Base-by-base conservation (phyloP, 2,113 vertebrate species). In the Toxostoma redivivum region DNA sequence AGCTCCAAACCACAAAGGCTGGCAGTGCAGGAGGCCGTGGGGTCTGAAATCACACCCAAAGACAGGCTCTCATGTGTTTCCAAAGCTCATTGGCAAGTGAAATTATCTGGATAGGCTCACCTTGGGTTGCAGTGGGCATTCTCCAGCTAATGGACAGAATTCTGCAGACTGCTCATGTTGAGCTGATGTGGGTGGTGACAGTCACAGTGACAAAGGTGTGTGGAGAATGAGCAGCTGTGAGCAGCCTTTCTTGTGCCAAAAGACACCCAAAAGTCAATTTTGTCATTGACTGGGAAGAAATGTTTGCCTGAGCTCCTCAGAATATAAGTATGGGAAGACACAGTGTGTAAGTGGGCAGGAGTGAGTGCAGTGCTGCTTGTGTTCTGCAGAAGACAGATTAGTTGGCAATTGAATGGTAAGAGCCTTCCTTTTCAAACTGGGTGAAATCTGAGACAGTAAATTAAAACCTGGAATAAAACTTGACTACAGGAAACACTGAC, bases 71-170 rank as follows among this genome's bases (percentile, higher is more conserved):
- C 35, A 44, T 73, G 65, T 92, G 57, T 84, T 94, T 61, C 80
- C 64, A 60, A 61, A 85, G 51, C 86, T 94, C 93, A 50, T 74
- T 94, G 84, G 65, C 86, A 88, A 86, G 90, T 65, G 69, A 92
- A 93, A 90, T 94, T 31, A 60, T 64, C 79, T 87, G 95, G 53
- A 54, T 53, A 40, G 74, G 60, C 74, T 90, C 76, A 21, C 94
- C 67, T 56, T 62, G 38, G 35, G 48, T 38, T 38, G 23, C 35
- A n/a, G 57, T 27, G 81, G 62, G 31, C 77, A 5, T 62, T 95
- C 90, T 85, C 77, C 83, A 92, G 64, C 57, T 60, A 60, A 67
- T 8, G 69, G 60, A 57, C 73, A 27, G 38, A 58, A 77, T 81
- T 57, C 35, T 87, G 80, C 64, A 66, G 86, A 61, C 83, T 74